Percentiles rank a stretch among this genome's conserved stretches.
Conservation (phyloP, 2,888 invertebrate genomes). For the Exephanes ischioxanthus region DNA sequence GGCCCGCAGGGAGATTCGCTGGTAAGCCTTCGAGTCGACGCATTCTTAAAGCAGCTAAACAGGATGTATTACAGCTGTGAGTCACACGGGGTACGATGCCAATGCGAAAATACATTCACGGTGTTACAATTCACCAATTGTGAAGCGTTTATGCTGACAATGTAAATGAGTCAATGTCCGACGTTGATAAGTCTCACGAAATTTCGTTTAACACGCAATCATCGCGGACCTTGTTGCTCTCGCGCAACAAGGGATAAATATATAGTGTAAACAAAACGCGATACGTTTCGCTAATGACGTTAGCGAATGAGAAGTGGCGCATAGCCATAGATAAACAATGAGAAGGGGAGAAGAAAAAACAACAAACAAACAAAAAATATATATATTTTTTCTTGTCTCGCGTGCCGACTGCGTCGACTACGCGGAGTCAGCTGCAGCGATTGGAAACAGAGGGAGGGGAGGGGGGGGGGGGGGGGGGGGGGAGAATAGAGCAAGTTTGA, state of each 20-base stretch:
- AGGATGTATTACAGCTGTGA: conserved; percentile 43
- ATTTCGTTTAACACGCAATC: background rate
- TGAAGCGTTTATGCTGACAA: conserved; percentile 7
- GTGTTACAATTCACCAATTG: conserved; percentile 30
- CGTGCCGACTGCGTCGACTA: conserved; percentile 39
- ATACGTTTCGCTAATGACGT: conserved; percentile 44
- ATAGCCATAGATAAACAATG: conserved; percentile 40
- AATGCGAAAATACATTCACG: background rate
- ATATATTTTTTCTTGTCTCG: conserved; percentile 47
- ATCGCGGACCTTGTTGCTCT: no score
- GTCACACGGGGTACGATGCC: conserved; percentile 20
- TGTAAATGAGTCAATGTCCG: conserved; percentile 9
- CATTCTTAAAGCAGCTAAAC: conserved; percentile 39
- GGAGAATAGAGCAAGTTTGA: conserved; percentile 47
- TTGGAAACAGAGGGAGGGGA: background rate
- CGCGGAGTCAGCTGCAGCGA: conserved; percentile 8
- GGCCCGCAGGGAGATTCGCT: background rate
- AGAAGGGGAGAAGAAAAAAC: conserved; percentile 12
- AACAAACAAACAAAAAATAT: background rate
- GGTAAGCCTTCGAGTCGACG: conserved; percentile 3
- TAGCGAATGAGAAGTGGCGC: background rate
- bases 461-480: background rate
- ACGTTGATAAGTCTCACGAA: conserved; percentile 6
- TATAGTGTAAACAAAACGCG: conserved; percentile 21
- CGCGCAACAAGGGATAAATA: conserved; percentile 18